phyloP scores from a whole-genome alignment of 2,888 invertebrate genomes.

The Melanargia galathea region DNA sequence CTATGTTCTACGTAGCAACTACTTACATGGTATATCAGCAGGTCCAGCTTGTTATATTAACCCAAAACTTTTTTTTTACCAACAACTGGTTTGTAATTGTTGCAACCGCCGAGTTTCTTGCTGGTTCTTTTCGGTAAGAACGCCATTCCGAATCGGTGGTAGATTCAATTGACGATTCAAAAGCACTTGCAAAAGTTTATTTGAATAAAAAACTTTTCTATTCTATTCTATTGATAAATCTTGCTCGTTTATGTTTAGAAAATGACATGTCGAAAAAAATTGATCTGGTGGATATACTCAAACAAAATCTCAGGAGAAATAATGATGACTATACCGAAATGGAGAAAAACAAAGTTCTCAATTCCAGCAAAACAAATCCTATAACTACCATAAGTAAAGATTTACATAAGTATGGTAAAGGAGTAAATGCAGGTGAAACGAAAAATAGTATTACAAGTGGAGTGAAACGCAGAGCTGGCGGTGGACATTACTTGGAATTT shows the following conservation, averaged over 20 bases:
- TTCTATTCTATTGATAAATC: background rate
- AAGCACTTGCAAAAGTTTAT: too few species aligned
- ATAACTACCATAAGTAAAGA: background rate
- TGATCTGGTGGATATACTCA: conserved; percentile 49
- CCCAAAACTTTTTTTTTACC: too few species aligned
- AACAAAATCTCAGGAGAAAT: conserved; percentile 50
- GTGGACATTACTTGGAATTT: background rate
- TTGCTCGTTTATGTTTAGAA: background rate
- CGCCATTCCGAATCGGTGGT: too few species aligned
- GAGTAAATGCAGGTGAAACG: background rate
- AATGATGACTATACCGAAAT: conserved; percentile 58
- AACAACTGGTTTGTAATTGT: too few species aligned
- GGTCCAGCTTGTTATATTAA: too few species aligned
- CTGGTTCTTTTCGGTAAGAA: too few species aligned
- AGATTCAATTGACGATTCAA: too few species aligned
- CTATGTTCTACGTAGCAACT: too few species aligned
- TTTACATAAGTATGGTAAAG: background rate
- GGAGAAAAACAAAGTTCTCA: background rate
- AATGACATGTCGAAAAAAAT: conserved; percentile 23
- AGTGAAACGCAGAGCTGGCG: background rate
- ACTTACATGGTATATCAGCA: too few species aligned
- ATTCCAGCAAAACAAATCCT: background rate
- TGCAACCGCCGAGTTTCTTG: too few species aligned
- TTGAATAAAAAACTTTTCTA: too few species aligned
- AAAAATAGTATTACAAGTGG: background rate